Base-by-base conservation (phyloP, 2,888 invertebrate genomes). In the Frankliniella fusca region DNA sequence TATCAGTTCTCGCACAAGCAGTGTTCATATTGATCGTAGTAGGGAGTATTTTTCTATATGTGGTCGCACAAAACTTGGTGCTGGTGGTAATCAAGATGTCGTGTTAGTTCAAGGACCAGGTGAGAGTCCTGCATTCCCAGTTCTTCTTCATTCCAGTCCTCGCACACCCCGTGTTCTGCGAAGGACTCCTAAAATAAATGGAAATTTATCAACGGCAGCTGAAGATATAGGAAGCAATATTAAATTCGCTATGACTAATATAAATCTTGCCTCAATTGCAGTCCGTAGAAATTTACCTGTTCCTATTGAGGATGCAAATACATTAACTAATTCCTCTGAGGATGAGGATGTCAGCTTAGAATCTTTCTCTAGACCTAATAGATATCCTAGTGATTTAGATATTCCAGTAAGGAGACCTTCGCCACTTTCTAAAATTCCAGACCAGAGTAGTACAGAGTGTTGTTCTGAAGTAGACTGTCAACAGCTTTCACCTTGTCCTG, bases 1-100 rank as follows among this genome's bases (percentile, higher is more conserved):
- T 86, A 91, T 94, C 82, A 92, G 93, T 85, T 94, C 94, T 48
- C 90, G 93, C 84, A 91, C 92, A 38, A 92, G 92, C 84, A 89
- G 91, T 82, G 90, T 90, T 80, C 89, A 89, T 83, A 89, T 89
- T 83, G 85, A 86, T 38, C 87, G 87, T 28, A 86, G 86, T 76
- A 85, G 85, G 48, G 83, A 5, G 49, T 85, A 80, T 20, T 61
- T 81, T n/a, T 61, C 81, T 7, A 81, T 28, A n/a, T 81, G 50
- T 27, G 81, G 81, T n/a, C 81, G 61, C n/a, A 48, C 50, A 15
- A 76, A 80, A 82, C 54, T 81, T 54, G 80, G 82, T 84, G 27
- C 81, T 5, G 76, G 48, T 76, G 81, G 80, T 23, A 76, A 85
- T 86, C 49, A 84, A 84, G 2, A 85, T 61, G 81, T 61, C 9